A percentile compares a stretch with the other conserved stretches of the same genome.
Conservation (phyloP, 2,113 vertebrate genomes). For the Vombatus ursinus region DNA sequence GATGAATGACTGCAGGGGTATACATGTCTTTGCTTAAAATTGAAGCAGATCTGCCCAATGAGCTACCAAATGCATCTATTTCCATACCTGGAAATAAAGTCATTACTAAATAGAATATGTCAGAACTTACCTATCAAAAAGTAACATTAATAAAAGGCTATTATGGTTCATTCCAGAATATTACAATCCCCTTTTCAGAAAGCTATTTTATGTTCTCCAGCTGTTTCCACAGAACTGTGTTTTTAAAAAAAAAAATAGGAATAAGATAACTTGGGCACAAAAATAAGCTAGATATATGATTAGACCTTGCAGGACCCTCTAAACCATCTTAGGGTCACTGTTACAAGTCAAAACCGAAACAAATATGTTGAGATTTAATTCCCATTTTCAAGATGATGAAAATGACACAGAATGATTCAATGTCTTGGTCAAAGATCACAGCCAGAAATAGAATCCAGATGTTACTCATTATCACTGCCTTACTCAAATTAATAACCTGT, state of each 20-base stretch:
- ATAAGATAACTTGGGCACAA: not conserved
- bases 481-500: conserved; percentile 4
- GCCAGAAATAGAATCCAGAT: conserved; percentile 39
- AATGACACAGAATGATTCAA: conserved; percentile 40
- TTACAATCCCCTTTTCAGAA: conserved; percentile 19
- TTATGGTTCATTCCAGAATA: conserved; percentile 6
- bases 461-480: conserved; percentile 37
- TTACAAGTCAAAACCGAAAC: not conserved
- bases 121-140: conserved; percentile 41
- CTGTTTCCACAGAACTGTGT: conserved; percentile 70
- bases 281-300: conserved; percentile 29
- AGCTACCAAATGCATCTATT: conserved; percentile 56
- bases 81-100: conserved; percentile 39
- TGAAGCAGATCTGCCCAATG: conserved; percentile 57
- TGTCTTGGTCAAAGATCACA: conserved; percentile 39
- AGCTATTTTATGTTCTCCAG: conserved; percentile 55
- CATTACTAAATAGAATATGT: conserved; percentile 37
- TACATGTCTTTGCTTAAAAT: conserved; percentile 65
- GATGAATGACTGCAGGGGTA: conserved; percentile 62
- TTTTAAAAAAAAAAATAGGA: conserved; percentile 58
- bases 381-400: conserved; percentile 19
- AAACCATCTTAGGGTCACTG: not conserved
- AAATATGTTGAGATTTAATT: not conserved
- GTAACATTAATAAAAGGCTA: conserved; percentile 46
- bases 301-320: not conserved